Conservation (phyloP, 2,888 invertebrate species). For the Nomada hirtipes region DNA sequence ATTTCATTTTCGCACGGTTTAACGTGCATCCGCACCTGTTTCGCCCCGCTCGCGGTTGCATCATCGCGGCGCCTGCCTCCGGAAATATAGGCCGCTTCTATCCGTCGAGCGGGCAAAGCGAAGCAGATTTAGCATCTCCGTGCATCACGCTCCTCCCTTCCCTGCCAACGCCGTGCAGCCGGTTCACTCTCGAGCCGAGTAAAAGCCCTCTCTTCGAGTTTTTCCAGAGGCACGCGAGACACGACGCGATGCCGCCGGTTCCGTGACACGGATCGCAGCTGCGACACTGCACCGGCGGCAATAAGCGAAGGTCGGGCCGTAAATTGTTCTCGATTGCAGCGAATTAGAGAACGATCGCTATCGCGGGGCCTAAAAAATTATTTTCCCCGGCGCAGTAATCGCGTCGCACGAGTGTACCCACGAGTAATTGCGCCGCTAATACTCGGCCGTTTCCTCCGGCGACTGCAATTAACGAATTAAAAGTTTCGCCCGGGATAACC, state of each 20-base stretch:
- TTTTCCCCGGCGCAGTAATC: slow-evolving; percentile 37
- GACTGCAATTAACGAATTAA: slow-evolving; percentile 42
- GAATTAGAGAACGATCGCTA: slow-evolving; percentile 66
- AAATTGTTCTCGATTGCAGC: slow-evolving; percentile 70
- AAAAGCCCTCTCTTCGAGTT: slow-evolving; percentile 30
- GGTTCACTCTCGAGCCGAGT: slow-evolving; percentile 17
- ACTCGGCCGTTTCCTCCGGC: background rate
- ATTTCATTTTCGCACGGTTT: slow-evolving; percentile 34
- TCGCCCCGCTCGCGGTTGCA: slow-evolving; percentile 58
- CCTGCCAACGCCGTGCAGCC: background rate
- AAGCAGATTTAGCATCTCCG: slow-evolving; percentile 64
- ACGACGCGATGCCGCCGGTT: slow-evolving; percentile 20
- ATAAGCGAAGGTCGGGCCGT: slow-evolving; percentile 53
- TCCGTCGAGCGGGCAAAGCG: slow-evolving; percentile 28
- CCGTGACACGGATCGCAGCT: slow-evolving; percentile 52
- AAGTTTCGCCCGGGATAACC: slow-evolving; percentile 27
- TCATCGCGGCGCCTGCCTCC: slow-evolving; percentile 52
- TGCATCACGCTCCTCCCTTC: slow-evolving; percentile 1
- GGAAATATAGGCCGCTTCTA: slow-evolving; percentile 68
- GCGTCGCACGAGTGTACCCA: background rate
- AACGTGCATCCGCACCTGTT: slow-evolving; percentile 60
- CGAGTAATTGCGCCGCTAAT: slow-evolving; percentile 25
- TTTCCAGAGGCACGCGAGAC: slow-evolving; percentile 57
- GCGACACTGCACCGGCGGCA: slow-evolving; percentile 38
- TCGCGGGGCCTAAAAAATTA: slow-evolving; percentile 59